Evolutionary conservation across 2,797 vertebrate species (phyloP), one percentile per base, ranked within the genome.

Genomic region (Anas capensis): DNA sequence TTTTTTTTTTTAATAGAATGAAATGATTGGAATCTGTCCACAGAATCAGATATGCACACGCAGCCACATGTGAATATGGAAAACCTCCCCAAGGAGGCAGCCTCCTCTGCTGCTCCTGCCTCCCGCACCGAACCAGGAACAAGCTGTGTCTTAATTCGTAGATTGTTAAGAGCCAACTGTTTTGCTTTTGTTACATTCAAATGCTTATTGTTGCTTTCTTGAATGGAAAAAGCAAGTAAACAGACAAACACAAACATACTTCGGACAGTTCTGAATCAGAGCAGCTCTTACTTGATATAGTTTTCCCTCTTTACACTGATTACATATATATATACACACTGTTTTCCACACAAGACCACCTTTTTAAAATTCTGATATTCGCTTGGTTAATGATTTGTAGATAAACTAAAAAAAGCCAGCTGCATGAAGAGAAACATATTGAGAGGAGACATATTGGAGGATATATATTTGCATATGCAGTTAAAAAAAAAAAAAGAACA

Each of bases 351-450:
- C 51, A 89, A 80, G 27, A 33, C 11, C 93, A 71, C 48, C 84
- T 92, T 54, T 68, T 40, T 57, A 23, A 38, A n/a, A 82, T 86
- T 93, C 95, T 77, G 81, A 64, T 10, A 8, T 90, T 92, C 93
- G 42, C 70, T 92, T 62, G 72, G 61, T 92, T 92, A 90, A 60
- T 34, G 33, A 71, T 49, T 88, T 85, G 60, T 21, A 78, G 40
- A 60, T 40, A 79, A 66, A 54, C 54, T 21, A 16, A 61, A 46
- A 72, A 78, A 60, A 8, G 5, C 11, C 60, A 80, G 61, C 6
- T 88, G 26, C 16, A 82, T 23, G 64, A 91, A 54, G 17, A 95
- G 20, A 56, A 92, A 38, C 51, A 51, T 40, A 29, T 8, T 36
- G 49, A 51, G 49, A 51, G 24, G 24, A 54, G 91, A 36, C 51